phyloP scores from a whole-genome alignment of 2,113 vertebrate genomes.

The Phrynosoma platyrhinos region DNA sequence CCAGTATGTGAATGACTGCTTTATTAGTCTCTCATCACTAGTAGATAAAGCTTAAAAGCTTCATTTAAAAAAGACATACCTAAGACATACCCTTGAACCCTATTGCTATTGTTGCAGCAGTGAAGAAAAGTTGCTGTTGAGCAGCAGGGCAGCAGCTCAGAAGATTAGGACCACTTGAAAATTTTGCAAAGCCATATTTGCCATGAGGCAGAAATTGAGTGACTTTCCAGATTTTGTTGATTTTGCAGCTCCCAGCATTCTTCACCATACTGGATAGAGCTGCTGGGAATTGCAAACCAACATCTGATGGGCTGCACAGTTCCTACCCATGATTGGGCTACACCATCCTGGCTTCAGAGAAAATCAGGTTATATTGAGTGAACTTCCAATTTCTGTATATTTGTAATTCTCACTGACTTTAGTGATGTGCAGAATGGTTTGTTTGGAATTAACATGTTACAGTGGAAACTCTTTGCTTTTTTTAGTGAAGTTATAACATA shows the following conservation, averaged over 20 bases:
- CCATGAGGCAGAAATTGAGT: not conserved
- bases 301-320: too few relatives aligned
- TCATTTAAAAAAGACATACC: not conserved
- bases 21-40: not conserved
- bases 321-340: too few relatives aligned
- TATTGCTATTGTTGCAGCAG: too few relatives aligned
- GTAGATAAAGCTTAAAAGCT: constrained; percentile 36
- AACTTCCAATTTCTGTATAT: not conserved
- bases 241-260: too few relatives aligned
- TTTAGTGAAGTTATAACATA: not conserved
- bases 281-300: too few relatives aligned
- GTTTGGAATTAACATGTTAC: not conserved
- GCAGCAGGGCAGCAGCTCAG: not conserved
- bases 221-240: too few relatives aligned
- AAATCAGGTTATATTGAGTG: not conserved
- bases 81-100: too few relatives aligned
- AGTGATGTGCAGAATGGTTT: not conserved
- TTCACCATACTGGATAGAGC: too few relatives aligned
- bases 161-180: not conserved
- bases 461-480: not conserved
- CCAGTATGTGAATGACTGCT: constrained; percentile 24
- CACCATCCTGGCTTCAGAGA: too few relatives aligned
- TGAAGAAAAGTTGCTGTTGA: not conserved
- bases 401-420: not conserved
- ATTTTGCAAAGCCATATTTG: too few relatives aligned